These are phyloP conservation scores for Euphonia xanthogaster DNA, from an alignment of 2,797 vertebrate species.

Conservation along the genomic window DNA sequence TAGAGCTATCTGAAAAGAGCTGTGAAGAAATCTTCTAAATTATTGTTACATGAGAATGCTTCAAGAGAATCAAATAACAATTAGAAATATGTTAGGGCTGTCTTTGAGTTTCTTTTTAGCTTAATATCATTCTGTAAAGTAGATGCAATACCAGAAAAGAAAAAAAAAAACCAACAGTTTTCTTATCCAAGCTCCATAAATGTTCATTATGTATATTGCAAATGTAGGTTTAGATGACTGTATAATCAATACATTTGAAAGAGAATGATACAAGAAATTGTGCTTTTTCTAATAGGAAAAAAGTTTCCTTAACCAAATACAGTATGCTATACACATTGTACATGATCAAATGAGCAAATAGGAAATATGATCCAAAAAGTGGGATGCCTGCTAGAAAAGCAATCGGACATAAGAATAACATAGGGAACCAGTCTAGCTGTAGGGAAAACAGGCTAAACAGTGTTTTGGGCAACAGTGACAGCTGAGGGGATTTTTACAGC, in stretches of 20 bases:
- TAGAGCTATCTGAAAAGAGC: background rate
- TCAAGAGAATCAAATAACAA: background rate
- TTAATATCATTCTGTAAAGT: background rate
- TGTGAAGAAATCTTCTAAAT: background rate
- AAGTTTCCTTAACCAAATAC: background rate
- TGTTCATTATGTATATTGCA: background rate
- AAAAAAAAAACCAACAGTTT: background rate
- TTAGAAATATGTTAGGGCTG: background rate
- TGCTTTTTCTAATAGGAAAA: background rate
- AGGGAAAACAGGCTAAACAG: background rate
- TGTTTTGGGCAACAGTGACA: background rate
- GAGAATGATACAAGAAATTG: background rate
- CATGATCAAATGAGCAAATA: background rate
- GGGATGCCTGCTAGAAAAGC: background rate
- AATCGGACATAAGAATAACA: background rate
- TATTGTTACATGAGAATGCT: background rate
- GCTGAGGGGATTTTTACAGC: background rate
- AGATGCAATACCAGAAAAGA: background rate
- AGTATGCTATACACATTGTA: background rate
- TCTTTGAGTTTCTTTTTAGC: background rate
- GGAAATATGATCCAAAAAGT: background rate
- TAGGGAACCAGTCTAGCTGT: background rate
- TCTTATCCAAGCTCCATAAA: background rate
- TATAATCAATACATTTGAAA: background rate
- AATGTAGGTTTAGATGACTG: background rate